Percentiles rank a stretch among this genome's conserved stretches.
Conservation (phyloP, 2,797 vertebrate species). For the Novumbra hubbsi region DNA sequence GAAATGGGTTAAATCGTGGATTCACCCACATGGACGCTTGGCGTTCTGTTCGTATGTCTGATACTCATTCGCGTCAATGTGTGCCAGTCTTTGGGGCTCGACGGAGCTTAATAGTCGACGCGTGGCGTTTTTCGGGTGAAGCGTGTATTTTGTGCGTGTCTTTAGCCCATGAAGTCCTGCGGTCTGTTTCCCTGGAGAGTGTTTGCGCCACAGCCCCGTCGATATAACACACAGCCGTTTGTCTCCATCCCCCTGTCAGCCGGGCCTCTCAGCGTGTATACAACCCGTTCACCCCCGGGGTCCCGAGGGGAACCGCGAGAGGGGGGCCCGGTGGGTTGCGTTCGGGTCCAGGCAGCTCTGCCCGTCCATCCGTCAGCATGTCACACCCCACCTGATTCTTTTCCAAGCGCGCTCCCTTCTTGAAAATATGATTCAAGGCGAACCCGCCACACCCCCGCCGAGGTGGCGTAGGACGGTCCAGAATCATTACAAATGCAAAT, state of each 20-base stretch:
- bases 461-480: conserved; percentile 13
- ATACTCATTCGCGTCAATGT: background rate
- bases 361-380: background rate
- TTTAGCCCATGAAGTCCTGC: background rate
- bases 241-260: background rate
- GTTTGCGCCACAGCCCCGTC: conserved; percentile 5
- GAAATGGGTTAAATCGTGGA: background rate
- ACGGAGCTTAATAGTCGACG: background rate
- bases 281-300: background rate
- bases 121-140: background rate
- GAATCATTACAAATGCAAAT: conserved; percentile 31
- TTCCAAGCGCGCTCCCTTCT: background rate
- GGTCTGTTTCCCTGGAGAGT: background rate
- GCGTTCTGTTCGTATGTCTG: background rate
- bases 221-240: conserved; percentile 28
- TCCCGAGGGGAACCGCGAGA: conserved; percentile 16
- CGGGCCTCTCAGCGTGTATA: background rate
- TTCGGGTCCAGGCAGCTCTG: conserved; percentile 13
- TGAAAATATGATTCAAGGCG: conserved; percentile 35
- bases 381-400: background rate
- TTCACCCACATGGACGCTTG: too few relatives aligned
- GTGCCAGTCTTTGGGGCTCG: background rate
- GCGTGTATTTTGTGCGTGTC: background rate
- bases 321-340: conserved; percentile 8
- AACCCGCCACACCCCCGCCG: conserved; percentile 25